Percentiles rank a stretch among this genome's conserved stretches.
Evolutionary conservation across 2,113 vertebrate genomes (phyloP).

Genomic region (Platysteira castanea): DNA sequence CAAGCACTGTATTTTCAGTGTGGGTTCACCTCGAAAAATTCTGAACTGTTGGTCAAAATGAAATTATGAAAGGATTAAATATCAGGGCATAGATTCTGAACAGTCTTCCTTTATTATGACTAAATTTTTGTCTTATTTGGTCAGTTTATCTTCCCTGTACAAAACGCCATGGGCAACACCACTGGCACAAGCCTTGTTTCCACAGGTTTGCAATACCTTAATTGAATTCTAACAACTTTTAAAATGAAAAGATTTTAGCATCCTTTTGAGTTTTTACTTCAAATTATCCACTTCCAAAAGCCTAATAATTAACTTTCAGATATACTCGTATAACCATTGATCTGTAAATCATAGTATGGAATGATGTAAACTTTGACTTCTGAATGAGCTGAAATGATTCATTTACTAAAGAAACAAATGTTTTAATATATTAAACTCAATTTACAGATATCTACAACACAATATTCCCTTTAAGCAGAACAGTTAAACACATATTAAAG

Average conservation of each 20-base stretch:
- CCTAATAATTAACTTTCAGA: background rate
- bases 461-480: background rate
- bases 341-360: background rate
- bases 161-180: background rate
- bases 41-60: background rate
- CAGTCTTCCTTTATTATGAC: background rate
- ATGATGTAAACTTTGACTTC: background rate
- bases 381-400: background rate
- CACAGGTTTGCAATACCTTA: background rate
- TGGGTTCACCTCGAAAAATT: background rate
- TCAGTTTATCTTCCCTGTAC: background rate
- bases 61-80: background rate
- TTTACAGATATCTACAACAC: background rate
- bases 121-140: background rate
- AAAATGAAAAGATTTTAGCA: background rate
- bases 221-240: background rate
- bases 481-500: background rate
- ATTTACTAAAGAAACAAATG: background rate
- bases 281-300: background rate
- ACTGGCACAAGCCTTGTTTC: background rate
- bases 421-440: background rate
- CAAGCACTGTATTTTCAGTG: background rate
- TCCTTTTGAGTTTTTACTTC: background rate
- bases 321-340: fast-evolving
- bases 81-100: background rate